phyloP scores from a whole-genome alignment of 2,888 invertebrate genomes.

The Fragum sueziense region DNA sequence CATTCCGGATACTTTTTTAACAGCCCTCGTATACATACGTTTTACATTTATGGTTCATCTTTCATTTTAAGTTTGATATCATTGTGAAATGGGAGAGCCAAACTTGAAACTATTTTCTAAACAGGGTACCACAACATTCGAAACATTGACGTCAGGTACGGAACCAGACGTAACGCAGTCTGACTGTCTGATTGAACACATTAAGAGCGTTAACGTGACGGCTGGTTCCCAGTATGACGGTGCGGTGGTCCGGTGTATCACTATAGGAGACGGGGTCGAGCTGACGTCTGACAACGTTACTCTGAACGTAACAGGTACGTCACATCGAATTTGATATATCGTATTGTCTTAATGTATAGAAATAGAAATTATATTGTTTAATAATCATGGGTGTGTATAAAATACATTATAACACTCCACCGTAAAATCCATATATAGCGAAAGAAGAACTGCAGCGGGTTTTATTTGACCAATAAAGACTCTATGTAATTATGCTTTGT shows the following conservation, averaged over 20 bases:
- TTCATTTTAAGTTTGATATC: neutral
- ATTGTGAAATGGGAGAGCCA: neutral
- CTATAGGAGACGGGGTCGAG: neutral
- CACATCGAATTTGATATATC: neutral
- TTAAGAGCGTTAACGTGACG: neutral
- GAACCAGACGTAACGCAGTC: neutral
- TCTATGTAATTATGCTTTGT: too few relatives aligned
- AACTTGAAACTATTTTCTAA: too few relatives aligned
- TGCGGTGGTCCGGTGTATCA: slow-evolving; percentile 2
- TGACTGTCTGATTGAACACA: neutral
- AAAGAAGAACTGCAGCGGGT: too few relatives aligned
- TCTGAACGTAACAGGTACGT: neutral
- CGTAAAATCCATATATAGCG: too few relatives aligned
- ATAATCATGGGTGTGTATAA: too few relatives aligned
- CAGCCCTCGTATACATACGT: too few relatives aligned
- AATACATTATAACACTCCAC: too few relatives aligned
- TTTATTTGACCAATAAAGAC: too few relatives aligned
- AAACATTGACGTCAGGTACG: neutral
- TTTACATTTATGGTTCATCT: too few relatives aligned
- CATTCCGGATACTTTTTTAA: too few relatives aligned
- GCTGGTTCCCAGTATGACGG: neutral
- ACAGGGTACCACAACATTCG: neutral
- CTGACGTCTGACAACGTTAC: neutral
- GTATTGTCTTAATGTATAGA: too few relatives aligned
- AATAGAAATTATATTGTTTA: too few relatives aligned